Conservation (phyloP, 1,140 invertebrate species). For the Oryctes rhinoceros region DNA sequence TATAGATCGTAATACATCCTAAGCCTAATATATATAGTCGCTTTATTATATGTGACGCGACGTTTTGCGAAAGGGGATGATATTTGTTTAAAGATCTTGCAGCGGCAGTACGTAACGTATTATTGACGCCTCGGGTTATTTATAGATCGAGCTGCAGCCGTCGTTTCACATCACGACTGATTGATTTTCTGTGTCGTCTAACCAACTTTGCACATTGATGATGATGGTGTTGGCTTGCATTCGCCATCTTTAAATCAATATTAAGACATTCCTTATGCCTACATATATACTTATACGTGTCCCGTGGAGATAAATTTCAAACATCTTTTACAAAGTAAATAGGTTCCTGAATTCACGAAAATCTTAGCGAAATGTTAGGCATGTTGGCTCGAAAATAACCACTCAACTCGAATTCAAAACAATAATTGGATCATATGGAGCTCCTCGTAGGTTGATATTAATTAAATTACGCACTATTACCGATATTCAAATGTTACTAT, state of each 20-base stretch:
- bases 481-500: too few species aligned
- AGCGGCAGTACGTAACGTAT: slow-evolving; percentile 31
- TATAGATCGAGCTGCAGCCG: slow-evolving; percentile 42
- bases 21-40: background rate
- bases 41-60: background rate
- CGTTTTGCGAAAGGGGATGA: background rate
- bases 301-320: background rate
- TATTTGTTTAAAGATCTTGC: slow-evolving; percentile 35
- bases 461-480: too few species aligned
- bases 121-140: slow-evolving; percentile 42
- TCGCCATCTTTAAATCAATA: slow-evolving; percentile 21
- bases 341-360: too few species aligned
- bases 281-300: slow-evolving; percentile 22
- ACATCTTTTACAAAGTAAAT: too few species aligned
- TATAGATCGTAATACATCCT: slow-evolving; percentile 17
- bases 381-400: too few species aligned
- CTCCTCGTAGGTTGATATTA: too few species aligned
- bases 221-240: slow-evolving; percentile 5
- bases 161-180: slow-evolving; percentile 45
- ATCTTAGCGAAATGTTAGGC: too few species aligned
- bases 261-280: background rate
- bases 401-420: too few species aligned
- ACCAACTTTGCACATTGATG: slow-evolving; percentile 33
- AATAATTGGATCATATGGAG: too few species aligned
- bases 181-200: slow-evolving; percentile 43